A percentile compares a stretch with the other conserved stretches of the same genome.
phyloP scores from a whole-genome alignment of 1,140 invertebrate species.

The Apis mellifera region DNA sequence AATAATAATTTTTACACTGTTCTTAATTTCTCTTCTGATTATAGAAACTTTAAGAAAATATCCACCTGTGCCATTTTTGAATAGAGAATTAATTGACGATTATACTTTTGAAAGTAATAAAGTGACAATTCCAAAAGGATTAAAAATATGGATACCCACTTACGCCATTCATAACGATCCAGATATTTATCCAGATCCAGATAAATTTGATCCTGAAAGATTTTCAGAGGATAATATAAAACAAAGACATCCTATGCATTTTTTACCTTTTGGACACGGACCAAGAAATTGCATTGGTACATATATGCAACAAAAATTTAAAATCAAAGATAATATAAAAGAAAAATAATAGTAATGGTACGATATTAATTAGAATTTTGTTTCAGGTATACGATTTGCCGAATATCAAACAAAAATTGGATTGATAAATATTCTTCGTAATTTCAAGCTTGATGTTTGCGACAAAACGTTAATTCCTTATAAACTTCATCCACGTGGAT shows the following conservation, averaged over 20 bases:
- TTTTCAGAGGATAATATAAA: slow-evolving; percentile 81
- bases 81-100: slow-evolving; percentile 76
- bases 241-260: slow-evolving; percentile 78
- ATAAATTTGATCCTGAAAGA: slow-evolving; percentile 84
- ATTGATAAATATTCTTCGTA: slow-evolving; percentile 76
- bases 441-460: slow-evolving; percentile 73
- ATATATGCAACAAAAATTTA: slow-evolving; percentile 17
- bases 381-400: slow-evolving; percentile 76
- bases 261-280: slow-evolving; percentile 87
- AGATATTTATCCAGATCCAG: slow-evolving; percentile 82
- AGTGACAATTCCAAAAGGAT: slow-evolving; percentile 75
- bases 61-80: slow-evolving; percentile 80
- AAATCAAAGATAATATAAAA: too few relatives aligned
- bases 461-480: slow-evolving; percentile 67
- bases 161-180: slow-evolving; percentile 84
- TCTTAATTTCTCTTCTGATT: slow-evolving; percentile 61
- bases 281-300: slow-evolving; percentile 88
- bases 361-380: background rate
- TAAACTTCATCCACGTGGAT: slow-evolving; percentile 80
- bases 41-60: slow-evolving; percentile 84
- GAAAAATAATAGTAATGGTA: background rate
- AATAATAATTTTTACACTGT: too few relatives aligned
- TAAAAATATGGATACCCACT: slow-evolving; percentile 78
- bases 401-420: slow-evolving; percentile 80
- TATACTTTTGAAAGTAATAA: slow-evolving; percentile 80